Base-by-base conservation (phyloP, 2,888 invertebrate species). In the Chrysina gloriosa region DNA sequence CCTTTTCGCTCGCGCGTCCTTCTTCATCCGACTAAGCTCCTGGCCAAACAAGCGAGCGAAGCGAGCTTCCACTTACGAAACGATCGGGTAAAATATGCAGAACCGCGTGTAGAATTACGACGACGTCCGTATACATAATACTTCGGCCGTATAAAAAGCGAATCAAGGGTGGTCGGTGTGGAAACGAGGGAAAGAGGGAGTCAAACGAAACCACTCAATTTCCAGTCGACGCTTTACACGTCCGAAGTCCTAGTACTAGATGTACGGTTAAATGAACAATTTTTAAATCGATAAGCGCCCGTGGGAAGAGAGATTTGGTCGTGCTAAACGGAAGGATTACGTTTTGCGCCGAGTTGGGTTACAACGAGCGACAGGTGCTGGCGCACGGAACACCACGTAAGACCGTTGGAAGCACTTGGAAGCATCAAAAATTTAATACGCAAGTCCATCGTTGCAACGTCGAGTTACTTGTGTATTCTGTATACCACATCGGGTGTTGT, bases 241-340 rank as follows among this genome's bases (percentile, higher is more conserved):
- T 47, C 47, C 47, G 47, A 47, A 47, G 47, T 21, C 47, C 6
- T 21, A 47, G n/a, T 3, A 39, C 39, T n/a, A 47, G 21, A 47
- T 4, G 19, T 21, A 21, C 47, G 47, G 47, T n/a, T 47, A 47
- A 47, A 47, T 47, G 47, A 47, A 47, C 47, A 23, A 47, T 47
- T 47, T 47, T 21, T 23, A n/a, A 47, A 47, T 47, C 47, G 47
- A 19, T 47, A 47, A 47, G 23, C 47, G 47, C 47, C 23, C 47
- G 47, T 47, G 47, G 47, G 47, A 47, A 47, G 23, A 21, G 47
- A 19, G 47, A 47, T 47, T 47, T 47, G 19, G 9, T 6, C 21
- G 7, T 23, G 47, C 47, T 21, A 19, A 47, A 47, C 47, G 47
- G 47, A 47, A 47, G 47, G 47, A 47, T 47, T 47, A 47, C 23